Base-by-base conservation (phyloP, 2,888 invertebrate genomes). In the Xanthostigma xanthostigma region DNA sequence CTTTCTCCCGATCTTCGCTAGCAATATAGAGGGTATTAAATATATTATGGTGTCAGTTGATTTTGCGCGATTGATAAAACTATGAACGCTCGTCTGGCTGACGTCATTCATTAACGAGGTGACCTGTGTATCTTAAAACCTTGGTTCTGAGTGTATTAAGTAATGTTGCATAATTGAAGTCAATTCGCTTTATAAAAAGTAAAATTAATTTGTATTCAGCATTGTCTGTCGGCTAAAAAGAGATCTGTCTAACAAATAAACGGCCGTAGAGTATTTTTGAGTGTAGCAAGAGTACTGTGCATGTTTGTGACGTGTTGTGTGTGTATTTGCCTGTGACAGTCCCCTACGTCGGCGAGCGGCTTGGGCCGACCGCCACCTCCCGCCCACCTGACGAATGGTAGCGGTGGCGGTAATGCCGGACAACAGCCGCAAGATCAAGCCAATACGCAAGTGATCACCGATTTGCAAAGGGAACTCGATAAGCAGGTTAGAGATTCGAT, bases 391-490 rank as follows among this genome's bases (percentile, higher is more conserved):
- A 74, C 77, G 44, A 79, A 79, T 65, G 79, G 79, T 46, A 73
- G 65, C 49, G 69, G 44, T 49, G 56, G 57, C 60, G 60, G 65
- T 62, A 62, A 66, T 62, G 59, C 62, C 52, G 57, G 65, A 64
- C 57, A 64, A 58, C 58, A 72, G 66, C 57, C 69, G 43, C 63
- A 70, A 54, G 76, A 77, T 58, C 73, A 73, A 51, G 75, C 74
- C 58, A 73, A 74, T 44, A 74, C 77, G 52, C 72, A 74, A 58
- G 65, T 76, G 72, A 75, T 87, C 61, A 77, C 80, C 63, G 88
- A 89, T 68, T 79, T 89, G 59, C 89, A 89, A 75, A 78, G 80
- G 65, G 84, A 86, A 60, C 75, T 89, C 68, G 87, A 88, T 67
- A 89, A 89, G 68, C 90, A 90, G 82, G 89, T 89, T 66, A 71